phyloP scores from a whole-genome alignment of 2,888 invertebrate species.

The Nomada ruficornis region DNA sequence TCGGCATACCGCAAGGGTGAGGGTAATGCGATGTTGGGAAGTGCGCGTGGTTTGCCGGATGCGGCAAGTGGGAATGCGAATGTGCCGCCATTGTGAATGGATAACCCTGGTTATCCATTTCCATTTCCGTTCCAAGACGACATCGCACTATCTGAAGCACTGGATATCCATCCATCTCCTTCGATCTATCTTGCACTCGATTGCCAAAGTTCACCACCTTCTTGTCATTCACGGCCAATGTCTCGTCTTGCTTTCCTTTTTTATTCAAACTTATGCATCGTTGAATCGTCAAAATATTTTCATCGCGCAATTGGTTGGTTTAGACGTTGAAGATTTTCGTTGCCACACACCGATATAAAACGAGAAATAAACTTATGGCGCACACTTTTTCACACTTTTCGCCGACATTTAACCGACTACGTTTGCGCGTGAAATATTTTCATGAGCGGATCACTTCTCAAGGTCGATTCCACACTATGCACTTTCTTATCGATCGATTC shows the following conservation, averaged over 20 bases:
- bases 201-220: neutral
- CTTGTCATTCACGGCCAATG: neutral
- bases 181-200: neutral
- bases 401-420: slow-evolving; percentile 29
- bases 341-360: slow-evolving; percentile 5
- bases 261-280: neutral
- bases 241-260: neutral
- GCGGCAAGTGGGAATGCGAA: slow-evolving; percentile 80
- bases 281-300: neutral
- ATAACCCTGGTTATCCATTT: slow-evolving; percentile 78
- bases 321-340: neutral
- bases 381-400: slow-evolving; percentile 5
- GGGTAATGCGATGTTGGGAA: slow-evolving; percentile 80
- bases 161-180: slow-evolving; percentile 81
- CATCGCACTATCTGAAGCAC: slow-evolving; percentile 82
- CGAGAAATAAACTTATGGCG: slow-evolving; percentile 1
- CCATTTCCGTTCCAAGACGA: slow-evolving; percentile 79
- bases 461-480: slow-evolving; percentile 54
- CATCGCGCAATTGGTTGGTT: neutral
- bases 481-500: slow-evolving; percentile 42
- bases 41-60: slow-evolving; percentile 79
- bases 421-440: slow-evolving; percentile 50
- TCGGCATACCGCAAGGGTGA: slow-evolving; percentile 81
- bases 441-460: slow-evolving; percentile 38
- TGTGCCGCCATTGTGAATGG: slow-evolving; percentile 79